Evolutionary conservation across 2,113 vertebrate genomes (phyloP), one percentile per base, ranked within the genome.

Genomic region (Brachyhypopomus occidentalis): DNA sequence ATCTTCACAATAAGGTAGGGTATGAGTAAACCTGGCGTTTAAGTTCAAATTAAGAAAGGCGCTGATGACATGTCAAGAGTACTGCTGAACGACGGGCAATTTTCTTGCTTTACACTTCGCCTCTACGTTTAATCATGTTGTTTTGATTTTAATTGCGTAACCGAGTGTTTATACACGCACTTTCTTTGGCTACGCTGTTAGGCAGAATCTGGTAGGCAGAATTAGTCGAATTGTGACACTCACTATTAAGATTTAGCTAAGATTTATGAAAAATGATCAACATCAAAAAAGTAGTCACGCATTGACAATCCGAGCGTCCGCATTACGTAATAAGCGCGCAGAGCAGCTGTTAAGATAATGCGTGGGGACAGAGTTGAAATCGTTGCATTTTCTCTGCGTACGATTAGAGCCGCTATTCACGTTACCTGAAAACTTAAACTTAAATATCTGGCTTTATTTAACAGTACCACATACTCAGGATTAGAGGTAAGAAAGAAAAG

Each of bases 241-340:
- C 12, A 11, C 30, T 30, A n/a, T 3, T 30, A 30, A 1, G 30
- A 30, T 30, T 30, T 30, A 30, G 30, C 30, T 30, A 52, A 52
- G 45, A 52, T 52, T 52, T 52, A 52, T 52, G 12, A 14, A 52
- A 2, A 52, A 52, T 14, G 45, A 52, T 75, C 17, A 45, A 52
- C 23, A 27, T 66, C n/a, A 69, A 36, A 45, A 64, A 38, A 30
- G 48, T 83, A 81, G 77, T 69, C 60, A 52, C 75, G 78, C 78
- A 71, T 48, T 62, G 56, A 74, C 64, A 59, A 70, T 27, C 56
- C 48, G 56, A 41, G 41, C 41, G 41, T 41, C 41, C 41, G 6
- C 25, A 75, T 87, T 85, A 84, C 84, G 86, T 77, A 87, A 87
- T 81, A n/a, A 34, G 75, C 73, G 70, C 48, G 62, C 66, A 62